Evolutionary conservation across 2,888 invertebrate genomes (phyloP), one percentile per base, ranked within the genome.

Genomic region (Melanophora roralis): DNA sequence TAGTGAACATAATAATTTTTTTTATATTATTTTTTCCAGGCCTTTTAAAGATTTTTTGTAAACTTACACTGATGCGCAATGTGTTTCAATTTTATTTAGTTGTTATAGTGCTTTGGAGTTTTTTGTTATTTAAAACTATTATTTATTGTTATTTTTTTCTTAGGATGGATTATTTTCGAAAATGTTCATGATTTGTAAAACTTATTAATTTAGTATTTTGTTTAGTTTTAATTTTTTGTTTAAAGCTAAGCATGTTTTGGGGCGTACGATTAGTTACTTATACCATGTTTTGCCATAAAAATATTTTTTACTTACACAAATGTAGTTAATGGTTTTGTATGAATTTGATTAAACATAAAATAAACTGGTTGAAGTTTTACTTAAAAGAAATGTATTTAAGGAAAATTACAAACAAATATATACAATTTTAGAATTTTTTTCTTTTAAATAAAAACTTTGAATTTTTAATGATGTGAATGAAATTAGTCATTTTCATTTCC

Each of bases 81-180:
- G 53, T 27, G 27, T 21, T 65, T 47, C 40, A 47, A 16, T 69
- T 78, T 67, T 55, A 14, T 21, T 34, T 47, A 59, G 14, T 68
- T 55, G 8, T 9, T 51, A 32, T 23, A 19, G 11, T n/a, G n/a
- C n/a, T n/a, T 40, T 67, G 19, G 21, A 51, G 34, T 64, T 60
- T 32, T 53, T 51, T 57, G 45, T 27, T 69, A 23, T 21, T 49
- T 40, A 59, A 53, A 34, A 68, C 49, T 47, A 23, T 16, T 57
- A 43, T 71, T 14, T 51, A 2, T 51, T 51, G 6, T 45, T 49
- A 51, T 32, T 62, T 51, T 40, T 7, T 2, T 73, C 59, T 60
- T 21, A 73, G 78, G 78, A 78, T 78, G 78, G 78, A 73, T 64
- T 78, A 62, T 68, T 78, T 78, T 73, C 62, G 68, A 78, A 73